Base-by-base conservation (phyloP, 2,888 invertebrate species). In the Helleia helle region DNA sequence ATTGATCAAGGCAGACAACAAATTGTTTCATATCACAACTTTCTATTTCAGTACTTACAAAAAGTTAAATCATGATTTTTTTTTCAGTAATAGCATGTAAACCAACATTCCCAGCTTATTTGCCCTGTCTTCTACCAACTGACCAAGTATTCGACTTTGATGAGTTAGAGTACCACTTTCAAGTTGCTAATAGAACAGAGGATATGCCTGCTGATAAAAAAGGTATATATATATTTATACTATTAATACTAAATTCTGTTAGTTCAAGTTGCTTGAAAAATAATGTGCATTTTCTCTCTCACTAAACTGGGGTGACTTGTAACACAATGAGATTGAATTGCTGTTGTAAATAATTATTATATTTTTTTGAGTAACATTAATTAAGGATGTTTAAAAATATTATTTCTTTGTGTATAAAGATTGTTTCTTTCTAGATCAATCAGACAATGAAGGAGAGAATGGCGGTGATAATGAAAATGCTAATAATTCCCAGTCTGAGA, bases 91-190 rank as follows among this genome's bases (percentile, higher is more conserved):
- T 97, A 61, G 93, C 95, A 1, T 93, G 93, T 60, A 94, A 94
- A 62, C 91, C 95, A 0, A 87, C 90, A 49, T 91, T 91, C 65
- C 93, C 94, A 4, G 90, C 96, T 1, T 97, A 97, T 65, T 70
- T 96, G 28, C 89, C 92, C 46, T 95, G 96, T 2, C 83, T 97
- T 15, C 76, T 97, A 56, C 97, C 97, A 0, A 94, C 94, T 53
- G 97, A 98, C 80, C 96, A 97, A 85, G 93, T 97, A 25, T 95
- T 96, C 70, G 96, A 97, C 62, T 92, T 94, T 60, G 95, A 96
- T 63, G 94, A 94, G 61, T 71, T 92, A 45, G 91, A 92, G 59
- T 91, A 91, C 58, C 91, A 91, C 65, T 90, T 90, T 52, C 87
- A 89, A 69, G 89, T 89, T 40, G 87, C 89, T 3, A 89, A 89